Conservation (phyloP, 2,888 invertebrate species). For the Meteorus colon region DNA sequence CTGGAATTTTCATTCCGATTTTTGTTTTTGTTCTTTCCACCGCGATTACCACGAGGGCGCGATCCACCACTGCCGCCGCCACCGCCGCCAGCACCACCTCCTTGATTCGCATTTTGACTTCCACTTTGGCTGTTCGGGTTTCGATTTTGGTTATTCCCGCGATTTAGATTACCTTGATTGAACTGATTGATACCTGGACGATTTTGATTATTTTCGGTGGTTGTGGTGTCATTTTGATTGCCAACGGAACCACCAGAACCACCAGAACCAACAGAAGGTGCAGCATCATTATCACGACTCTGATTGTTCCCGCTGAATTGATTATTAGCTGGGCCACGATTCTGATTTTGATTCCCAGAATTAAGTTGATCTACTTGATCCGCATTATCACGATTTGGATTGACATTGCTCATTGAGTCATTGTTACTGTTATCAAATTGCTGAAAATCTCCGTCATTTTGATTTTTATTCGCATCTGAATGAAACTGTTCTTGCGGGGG, state of each 20-base stretch:
- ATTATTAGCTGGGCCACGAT: slow-evolving; percentile 49
- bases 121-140: slow-evolving; percentile 58
- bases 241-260: slow-evolving; percentile 24
- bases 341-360: slow-evolving; percentile 53
- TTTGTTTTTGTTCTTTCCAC: slow-evolving; percentile 66
- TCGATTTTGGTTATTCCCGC: slow-evolving; percentile 59
- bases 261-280: neutral
- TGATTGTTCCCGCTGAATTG: slow-evolving; percentile 52
- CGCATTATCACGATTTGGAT: slow-evolving; percentile 48
- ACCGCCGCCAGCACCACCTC: slow-evolving; percentile 43
- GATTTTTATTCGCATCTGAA: neutral
- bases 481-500: neutral
- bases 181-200: slow-evolving; percentile 45
- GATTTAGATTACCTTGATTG: slow-evolving; percentile 51
- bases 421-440: slow-evolving; percentile 36
- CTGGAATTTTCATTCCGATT: slow-evolving; percentile 55
- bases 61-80: slow-evolving; percentile 43
- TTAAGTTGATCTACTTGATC: slow-evolving; percentile 57
- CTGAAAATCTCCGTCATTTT: slow-evolving; percentile 7
- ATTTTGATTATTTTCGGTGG: slow-evolving; percentile 49
- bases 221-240: slow-evolving; percentile 49
- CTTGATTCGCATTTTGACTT: slow-evolving; percentile 49
- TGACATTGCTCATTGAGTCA: slow-evolving; percentile 44
- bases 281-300: slow-evolving; percentile 23
- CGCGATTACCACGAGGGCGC: slow-evolving; percentile 51